A percentile compares a stretch with the other conserved stretches of the same genome.
These are phyloP conservation scores for Silurus meridionalis DNA, from an alignment of 2,113 vertebrate species.

Conservation along the genomic window DNA sequence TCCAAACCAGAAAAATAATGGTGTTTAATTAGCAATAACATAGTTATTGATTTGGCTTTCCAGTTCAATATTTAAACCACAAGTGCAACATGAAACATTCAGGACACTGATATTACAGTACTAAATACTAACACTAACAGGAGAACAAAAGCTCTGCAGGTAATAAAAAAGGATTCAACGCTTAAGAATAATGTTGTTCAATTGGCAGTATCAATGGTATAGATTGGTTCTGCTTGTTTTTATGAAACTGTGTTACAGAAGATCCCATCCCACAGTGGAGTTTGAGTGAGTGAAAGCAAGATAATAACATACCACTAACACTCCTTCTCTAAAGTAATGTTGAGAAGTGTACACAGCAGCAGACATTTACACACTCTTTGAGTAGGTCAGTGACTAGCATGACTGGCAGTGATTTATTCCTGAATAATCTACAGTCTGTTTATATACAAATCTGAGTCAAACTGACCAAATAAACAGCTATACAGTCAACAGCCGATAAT, in stretches of 20 bases:
- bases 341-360: not conserved
- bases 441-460: slow-evolving; percentile 55
- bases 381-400: slow-evolving; percentile 47
- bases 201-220: not conserved
- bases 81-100: not conserved
- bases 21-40: no score
- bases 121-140: not conserved
- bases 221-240: slow-evolving; percentile 1
- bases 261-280: slow-evolving; percentile 37
- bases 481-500: not conserved
- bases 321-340: slow-evolving; percentile 50
- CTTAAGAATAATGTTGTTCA: slow-evolving; percentile 13
- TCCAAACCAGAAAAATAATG: no score
- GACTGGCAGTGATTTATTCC: slow-evolving; percentile 59
- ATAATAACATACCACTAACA: slow-evolving; percentile 37
- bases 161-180: slow-evolving; percentile 14
- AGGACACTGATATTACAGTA: not conserved
- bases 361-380: slow-evolving; percentile 24
- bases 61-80: not conserved
- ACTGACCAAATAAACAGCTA: not conserved
- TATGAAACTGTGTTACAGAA: slow-evolving; percentile 38
- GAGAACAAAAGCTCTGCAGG: not conserved
- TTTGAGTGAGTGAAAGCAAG: slow-evolving; percentile 35
- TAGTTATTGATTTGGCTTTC: no score
- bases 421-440: slow-evolving; percentile 54